Conservation (phyloP, 2,113 vertebrate species). For the Cynoglossus semilaevis region DNA sequence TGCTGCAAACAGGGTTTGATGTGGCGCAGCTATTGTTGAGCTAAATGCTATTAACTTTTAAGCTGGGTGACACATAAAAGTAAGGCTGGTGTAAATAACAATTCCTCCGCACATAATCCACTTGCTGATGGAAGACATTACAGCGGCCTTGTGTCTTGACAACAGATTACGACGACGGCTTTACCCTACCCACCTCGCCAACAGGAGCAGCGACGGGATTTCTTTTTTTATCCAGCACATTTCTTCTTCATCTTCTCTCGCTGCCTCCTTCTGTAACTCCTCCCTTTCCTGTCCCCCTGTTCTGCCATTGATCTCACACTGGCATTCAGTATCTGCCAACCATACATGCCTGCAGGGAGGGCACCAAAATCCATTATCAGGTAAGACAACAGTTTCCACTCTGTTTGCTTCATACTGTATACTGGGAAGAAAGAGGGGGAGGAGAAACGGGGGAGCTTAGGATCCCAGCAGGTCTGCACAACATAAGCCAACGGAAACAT, state of each 20-base stretch:
- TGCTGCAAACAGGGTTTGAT: constrained; percentile 65
- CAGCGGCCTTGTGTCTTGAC: constrained; percentile 79
- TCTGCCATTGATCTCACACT: constrained; percentile 74
- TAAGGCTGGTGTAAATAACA: constrained; percentile 80
- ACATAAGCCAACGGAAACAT: constrained; percentile 49
- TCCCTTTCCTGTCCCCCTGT: constrained; percentile 56
- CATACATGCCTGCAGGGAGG: constrained; percentile 78
- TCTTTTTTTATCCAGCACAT: constrained; percentile 64
- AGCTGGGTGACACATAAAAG: constrained; percentile 76
- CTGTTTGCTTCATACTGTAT: constrained; percentile 66
- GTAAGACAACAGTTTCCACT: constrained; percentile 79
- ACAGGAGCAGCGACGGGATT: constrained; percentile 72
- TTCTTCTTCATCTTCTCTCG: constrained; percentile 63
- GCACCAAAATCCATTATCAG: constrained; percentile 81
- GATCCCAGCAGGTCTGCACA: constrained; percentile 49
- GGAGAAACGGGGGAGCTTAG: constrained; percentile 23
- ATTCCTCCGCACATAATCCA: constrained; percentile 79
- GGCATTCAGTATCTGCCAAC: constrained; percentile 81
- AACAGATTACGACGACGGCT: constrained; percentile 77
- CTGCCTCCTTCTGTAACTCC: constrained; percentile 48
- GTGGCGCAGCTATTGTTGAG: constrained; percentile 73
- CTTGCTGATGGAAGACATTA: constrained; percentile 79
- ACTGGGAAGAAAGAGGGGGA: constrained; percentile 30
- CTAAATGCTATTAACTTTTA: constrained; percentile 81
- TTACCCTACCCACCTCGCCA: constrained; percentile 63